Conservation (phyloP, 1,140 invertebrate species). For the Calliopsis andreniformis region DNA sequence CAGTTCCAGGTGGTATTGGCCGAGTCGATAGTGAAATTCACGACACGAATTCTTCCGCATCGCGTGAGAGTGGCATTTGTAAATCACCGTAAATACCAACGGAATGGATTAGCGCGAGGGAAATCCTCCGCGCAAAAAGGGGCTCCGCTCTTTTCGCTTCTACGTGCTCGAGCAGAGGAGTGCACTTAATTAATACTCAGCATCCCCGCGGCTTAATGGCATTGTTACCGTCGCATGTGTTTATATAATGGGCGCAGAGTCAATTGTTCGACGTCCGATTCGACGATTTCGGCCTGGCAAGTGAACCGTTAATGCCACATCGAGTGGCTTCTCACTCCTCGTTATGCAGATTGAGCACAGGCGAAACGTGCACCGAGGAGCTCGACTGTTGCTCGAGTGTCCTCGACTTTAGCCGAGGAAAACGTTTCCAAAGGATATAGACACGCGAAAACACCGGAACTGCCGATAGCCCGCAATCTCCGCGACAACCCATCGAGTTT, state of each 20-base stretch:
- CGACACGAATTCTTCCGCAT: constrained; percentile 20
- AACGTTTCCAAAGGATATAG: not conserved
- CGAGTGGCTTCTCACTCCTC: constrained; percentile 11
- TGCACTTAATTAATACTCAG: constrained; percentile 58
- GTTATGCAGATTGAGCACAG: constrained; percentile 24
- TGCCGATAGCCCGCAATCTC: not conserved
- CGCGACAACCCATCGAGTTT: not conserved
- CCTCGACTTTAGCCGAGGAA: not conserved
- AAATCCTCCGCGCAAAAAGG: constrained; percentile 12
- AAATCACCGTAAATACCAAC: constrained; percentile 12
- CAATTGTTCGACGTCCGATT: constrained; percentile 28
- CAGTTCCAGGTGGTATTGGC: not conserved
- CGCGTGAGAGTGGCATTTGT: constrained; percentile 36
- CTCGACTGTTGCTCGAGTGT: not conserved
- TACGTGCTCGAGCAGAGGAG: constrained; percentile 30
- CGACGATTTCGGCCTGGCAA: constrained; percentile 54
- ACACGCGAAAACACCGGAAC: not conserved
- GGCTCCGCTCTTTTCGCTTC: constrained; percentile 16
- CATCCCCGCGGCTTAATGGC: not conserved
- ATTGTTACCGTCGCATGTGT: constrained; percentile 37
- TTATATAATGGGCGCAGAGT: constrained; percentile 5
- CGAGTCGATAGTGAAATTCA: not conserved
- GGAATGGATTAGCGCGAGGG: constrained; percentile 21
- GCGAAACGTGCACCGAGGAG: constrained; percentile 18
- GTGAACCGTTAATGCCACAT: constrained; percentile 58